These are phyloP conservation scores for Oxystoma pomonae DNA, from an alignment of 2,888 invertebrate species.

Conservation along the genomic window DNA sequence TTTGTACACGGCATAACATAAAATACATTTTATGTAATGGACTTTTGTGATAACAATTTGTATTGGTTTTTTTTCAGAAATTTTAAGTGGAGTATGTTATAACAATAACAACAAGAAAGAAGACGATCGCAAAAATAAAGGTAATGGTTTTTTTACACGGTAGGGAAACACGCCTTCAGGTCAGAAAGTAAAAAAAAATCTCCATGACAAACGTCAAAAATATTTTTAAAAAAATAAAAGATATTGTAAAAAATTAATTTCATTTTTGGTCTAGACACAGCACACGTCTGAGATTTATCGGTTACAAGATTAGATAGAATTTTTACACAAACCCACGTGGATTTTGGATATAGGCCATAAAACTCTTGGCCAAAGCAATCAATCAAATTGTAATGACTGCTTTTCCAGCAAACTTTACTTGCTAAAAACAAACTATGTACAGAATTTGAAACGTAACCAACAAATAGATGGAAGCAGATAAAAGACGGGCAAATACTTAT, in stretches of 20 bases:
- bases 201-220: no score
- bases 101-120: constrained; percentile 67
- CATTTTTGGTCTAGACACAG: background rate
- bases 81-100: constrained; percentile 71
- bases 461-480: no score
- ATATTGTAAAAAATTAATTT: background rate
- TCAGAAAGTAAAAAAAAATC: no score
- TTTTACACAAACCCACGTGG: constrained; percentile 8
- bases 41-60: background rate
- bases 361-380: constrained; percentile 12
- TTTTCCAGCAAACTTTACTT: no score
- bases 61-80: constrained; percentile 57
- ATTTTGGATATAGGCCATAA: constrained; percentile 15
- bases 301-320: constrained; percentile 9
- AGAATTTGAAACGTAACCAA: no score
- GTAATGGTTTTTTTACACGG: no score
- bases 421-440: no score
- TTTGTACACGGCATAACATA: no score
- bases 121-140: constrained; percentile 73
- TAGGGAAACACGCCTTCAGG: no score
- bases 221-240: background rate
- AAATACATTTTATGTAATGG: background rate
- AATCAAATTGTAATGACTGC: constrained; percentile 6
- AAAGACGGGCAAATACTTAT: no score
- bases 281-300: constrained; percentile 8